Evolutionary conservation across 1,140 invertebrate genomes (phyloP).

Genomic region (Metaphire vulgaris): DNA sequence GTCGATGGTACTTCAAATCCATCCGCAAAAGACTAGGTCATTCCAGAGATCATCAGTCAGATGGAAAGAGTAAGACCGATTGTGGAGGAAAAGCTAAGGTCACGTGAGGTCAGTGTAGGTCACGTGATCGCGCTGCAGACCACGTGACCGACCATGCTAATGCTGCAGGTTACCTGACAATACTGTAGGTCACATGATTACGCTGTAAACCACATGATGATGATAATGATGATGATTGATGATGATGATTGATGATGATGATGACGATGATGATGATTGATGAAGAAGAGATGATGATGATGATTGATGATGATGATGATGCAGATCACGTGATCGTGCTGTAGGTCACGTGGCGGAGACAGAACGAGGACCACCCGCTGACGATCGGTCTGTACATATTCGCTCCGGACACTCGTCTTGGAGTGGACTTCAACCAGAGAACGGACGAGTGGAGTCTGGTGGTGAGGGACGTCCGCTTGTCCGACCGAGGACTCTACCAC

Average conservation of each 20-base stretch:
- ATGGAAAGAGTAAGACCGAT: too few relatives aligned
- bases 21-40: too few relatives aligned
- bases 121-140: constrained; percentile 16
- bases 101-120: neutral
- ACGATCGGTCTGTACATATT: constrained; percentile 32
- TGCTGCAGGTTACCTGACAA: too few relatives aligned
- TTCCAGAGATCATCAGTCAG: too few relatives aligned
- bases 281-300: too few relatives aligned
- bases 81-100: too few relatives aligned
- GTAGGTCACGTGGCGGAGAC: constrained; percentile 30
- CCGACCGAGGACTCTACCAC: constrained; percentile 27
- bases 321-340: neutral
- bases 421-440: constrained; percentile 21
- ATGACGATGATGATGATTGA: too few relatives aligned
- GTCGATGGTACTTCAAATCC: too few relatives aligned
- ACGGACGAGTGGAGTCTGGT: constrained; percentile 30
- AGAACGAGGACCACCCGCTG: constrained; percentile 24
- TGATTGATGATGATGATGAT: neutral
- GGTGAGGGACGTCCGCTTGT: constrained; percentile 27
- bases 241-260: too few relatives aligned
- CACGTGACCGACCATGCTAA: constrained; percentile 28
- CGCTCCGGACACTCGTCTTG: constrained; percentile 27
- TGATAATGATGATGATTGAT: too few relatives aligned
- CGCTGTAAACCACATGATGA: too few relatives aligned
- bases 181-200: too few relatives aligned